phyloP scores from a whole-genome alignment of 92 coral and sea anemone species.

The Isaurus tuberculatus region DNA sequence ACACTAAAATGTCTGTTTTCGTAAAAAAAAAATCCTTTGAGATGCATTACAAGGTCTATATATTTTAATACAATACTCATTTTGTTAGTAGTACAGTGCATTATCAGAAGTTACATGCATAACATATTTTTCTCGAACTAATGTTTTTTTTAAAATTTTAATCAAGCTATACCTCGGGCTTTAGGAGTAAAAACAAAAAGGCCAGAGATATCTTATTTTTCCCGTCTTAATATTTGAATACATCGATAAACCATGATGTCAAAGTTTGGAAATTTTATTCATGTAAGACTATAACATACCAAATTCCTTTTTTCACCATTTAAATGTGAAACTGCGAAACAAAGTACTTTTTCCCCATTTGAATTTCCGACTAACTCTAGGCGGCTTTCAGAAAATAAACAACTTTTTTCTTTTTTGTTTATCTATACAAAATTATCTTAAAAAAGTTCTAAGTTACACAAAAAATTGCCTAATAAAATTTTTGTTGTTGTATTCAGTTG shows the following conservation, averaged over 20 bases:
- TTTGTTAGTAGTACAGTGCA: neutral
- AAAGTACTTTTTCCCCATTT: neutral
- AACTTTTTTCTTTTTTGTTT: constrained; percentile 10
- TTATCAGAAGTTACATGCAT: neutral
- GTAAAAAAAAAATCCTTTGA: constrained; percentile 13
- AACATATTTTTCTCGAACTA: neutral
- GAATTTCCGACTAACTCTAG: constrained; percentile 26
- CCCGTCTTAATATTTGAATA: no score
- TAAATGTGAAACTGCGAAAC: neutral
- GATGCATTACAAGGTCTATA: neutral
- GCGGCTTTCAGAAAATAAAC: constrained; percentile 8
- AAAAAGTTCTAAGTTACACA: constrained; percentile 24
- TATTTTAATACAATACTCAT: neutral
- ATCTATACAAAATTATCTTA: constrained; percentile 38
- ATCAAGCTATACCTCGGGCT: constrained; percentile 3
- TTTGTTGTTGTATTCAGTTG: neutral
- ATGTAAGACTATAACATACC: neutral
- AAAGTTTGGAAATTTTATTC: neutral
- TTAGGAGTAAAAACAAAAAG: neutral
- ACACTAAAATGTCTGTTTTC: constrained; percentile 30
- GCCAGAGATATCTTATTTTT: constrained; percentile 11
- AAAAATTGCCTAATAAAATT: constrained; percentile 20
- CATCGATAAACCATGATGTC: no score
- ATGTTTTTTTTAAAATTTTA: constrained; percentile 15
- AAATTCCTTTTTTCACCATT: neutral